Conservation (phyloP, 2,888 invertebrate species). For the Eupithecia subumbrata region DNA sequence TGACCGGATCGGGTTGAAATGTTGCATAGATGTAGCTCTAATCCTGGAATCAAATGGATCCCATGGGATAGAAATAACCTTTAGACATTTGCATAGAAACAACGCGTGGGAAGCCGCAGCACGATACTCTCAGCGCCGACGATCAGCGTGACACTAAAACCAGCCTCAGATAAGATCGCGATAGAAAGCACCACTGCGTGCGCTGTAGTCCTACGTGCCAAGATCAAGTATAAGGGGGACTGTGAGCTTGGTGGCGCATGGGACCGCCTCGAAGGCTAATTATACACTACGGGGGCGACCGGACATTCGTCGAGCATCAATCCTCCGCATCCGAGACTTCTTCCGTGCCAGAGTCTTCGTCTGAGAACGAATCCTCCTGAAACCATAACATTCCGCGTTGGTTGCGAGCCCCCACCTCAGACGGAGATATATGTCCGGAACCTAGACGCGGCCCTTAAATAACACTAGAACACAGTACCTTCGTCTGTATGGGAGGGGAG, state of each 20-base stretch:
- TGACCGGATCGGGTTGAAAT: too few species aligned
- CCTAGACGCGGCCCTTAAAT: constrained; percentile 15
- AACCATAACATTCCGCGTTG: constrained; percentile 75
- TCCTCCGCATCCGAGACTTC: constrained; percentile 79
- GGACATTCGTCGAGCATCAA: constrained; percentile 65
- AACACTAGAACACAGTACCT: constrained; percentile 61
- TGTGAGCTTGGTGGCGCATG: constrained; percentile 45
- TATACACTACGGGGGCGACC: constrained; percentile 55
- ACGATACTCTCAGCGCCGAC: too few species aligned
- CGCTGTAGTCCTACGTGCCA: constrained; percentile 44
- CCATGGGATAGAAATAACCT: too few species aligned
- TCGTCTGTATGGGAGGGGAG: constrained; percentile 63
- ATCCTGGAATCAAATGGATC: too few species aligned
- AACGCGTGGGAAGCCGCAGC: too few species aligned
- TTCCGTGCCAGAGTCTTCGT: constrained; percentile 80
- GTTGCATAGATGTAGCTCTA: too few species aligned
- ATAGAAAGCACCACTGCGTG: constrained; percentile 48
- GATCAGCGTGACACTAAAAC: too few species aligned
- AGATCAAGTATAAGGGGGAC: constrained; percentile 29
- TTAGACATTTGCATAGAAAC: too few species aligned
- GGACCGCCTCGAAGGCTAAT: constrained; percentile 54
- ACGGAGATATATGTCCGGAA: constrained; percentile 65
- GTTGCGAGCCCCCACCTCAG: constrained; percentile 64
- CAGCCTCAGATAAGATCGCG: constrained; percentile 58
- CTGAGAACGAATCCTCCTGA: constrained; percentile 82